Conservation (phyloP, 2,797 vertebrate species). For the Salmo trutta region DNA sequence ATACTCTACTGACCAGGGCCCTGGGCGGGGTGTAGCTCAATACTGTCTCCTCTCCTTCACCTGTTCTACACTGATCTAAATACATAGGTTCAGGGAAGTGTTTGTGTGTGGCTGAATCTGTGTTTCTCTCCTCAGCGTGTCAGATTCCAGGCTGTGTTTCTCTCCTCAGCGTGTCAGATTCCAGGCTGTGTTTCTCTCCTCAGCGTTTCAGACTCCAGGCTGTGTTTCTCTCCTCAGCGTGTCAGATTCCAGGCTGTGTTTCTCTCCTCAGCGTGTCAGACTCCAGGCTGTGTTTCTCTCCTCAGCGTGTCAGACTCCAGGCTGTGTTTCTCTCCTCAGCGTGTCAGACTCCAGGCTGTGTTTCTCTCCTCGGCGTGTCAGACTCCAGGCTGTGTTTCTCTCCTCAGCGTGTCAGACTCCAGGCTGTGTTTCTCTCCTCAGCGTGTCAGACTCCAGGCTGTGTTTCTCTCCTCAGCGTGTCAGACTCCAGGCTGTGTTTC, state of each 20-base stretch:
- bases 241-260: neutral
- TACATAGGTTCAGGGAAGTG: neutral
- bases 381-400: neutral
- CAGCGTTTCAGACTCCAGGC: slow-evolving; percentile 75
- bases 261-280: slow-evolving; percentile 61
- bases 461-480: no score
- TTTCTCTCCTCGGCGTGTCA: no score
- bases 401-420: slow-evolving; percentile 38
- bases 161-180: slow-evolving; percentile 51
- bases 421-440: no score
- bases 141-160: no score
- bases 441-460: no score
- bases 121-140: slow-evolving; percentile 37
- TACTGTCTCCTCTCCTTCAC: neutral
- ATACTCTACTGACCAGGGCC: no score
- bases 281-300: slow-evolving; percentile 82
- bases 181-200: slow-evolving; percentile 71
- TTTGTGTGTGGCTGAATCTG: no score
- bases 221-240: slow-evolving; percentile 76
- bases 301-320: no score
- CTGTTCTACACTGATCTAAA: neutral
- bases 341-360: no score
- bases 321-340: no score
- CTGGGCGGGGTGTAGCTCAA: no score
- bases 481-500: no score